Evolutionary conservation across 2,113 vertebrate genomes (phyloP), one percentile per base, ranked within the genome.

Genomic region (Hystrix cristata): DNA sequence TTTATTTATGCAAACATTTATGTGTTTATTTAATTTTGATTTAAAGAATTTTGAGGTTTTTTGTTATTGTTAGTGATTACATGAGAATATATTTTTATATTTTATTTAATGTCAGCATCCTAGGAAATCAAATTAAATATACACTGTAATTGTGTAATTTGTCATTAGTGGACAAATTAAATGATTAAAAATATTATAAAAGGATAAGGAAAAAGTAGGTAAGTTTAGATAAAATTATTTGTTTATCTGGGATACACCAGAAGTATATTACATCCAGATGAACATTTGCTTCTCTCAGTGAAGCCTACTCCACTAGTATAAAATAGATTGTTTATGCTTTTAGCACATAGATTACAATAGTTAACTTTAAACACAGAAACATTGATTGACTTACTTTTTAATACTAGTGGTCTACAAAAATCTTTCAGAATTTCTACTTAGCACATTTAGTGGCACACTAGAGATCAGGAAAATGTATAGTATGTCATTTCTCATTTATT

Each of bases 101-200:
- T 97, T 91, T 91, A 79, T 91, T 91, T 34, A 80, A 64, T 90
- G 96, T 95, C 82, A 93, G 27, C 83, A 34, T 59, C n/a, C 92
- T 96, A 90, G 51, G 67, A 89, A 95, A 83, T 94, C 46, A 94
- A 74, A 93, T 96, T 53, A 96, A 72, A 85, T 79, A 69, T 9
- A 88, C 79, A 83, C 69, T 87, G 48, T 34, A 90, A 0, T 55
- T 95, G 64, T 92, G n/a, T 97, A 55, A 84, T 93, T 97, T 96
- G 91, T 95, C 89, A 84, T 79, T 78, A 90, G 84, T 85, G 90
- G 76, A 82, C 81, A 97, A 93, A 94, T 97, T 97, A 97, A 90
- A 95, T 95, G 87, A 87, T 97, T 93, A 92, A 95, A 83, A 81
- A 34, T n/a, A 84, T 90, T 96, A 53, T 97, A 94, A 96, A 92